Evolutionary conservation across 1,140 invertebrate species (phyloP).

Genomic region (Tribolium castaneum): DNA sequence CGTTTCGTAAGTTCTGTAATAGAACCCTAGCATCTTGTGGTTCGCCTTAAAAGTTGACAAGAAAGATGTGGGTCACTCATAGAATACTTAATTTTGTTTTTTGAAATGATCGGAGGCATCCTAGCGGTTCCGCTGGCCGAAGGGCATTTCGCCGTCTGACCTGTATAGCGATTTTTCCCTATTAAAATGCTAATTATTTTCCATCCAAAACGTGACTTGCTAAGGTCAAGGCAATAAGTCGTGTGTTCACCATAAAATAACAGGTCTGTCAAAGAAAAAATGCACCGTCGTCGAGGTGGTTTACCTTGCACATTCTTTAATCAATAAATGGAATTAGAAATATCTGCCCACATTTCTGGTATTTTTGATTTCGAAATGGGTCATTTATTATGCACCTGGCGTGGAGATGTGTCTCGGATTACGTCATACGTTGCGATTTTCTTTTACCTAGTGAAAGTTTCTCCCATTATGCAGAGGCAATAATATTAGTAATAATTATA

Average conservation of each 20-base stretch:
- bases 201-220: constrained; percentile 46
- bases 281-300: constrained; percentile 30
- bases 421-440: neutral
- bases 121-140: neutral
- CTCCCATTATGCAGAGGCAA: constrained; percentile 4
- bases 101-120: neutral
- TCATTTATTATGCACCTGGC: neutral
- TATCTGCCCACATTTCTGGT: constrained; percentile 1
- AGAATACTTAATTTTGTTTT: neutral
- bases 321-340: constrained; percentile 2
- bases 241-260: constrained; percentile 45
- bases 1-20: neutral
- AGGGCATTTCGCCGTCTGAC: neutral
- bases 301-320: constrained; percentile 33
- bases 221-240: constrained; percentile 48
- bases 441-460: constrained; percentile 17
- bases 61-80: neutral
- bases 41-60: too few species aligned
- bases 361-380: neutral
- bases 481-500: constrained; percentile 20
- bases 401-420: neutral
- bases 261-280: constrained; percentile 36
- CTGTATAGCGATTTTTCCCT: neutral
- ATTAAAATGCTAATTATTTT: constrained; percentile 28
- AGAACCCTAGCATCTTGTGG: neutral